phyloP scores from a whole-genome alignment of 2,888 invertebrate species.

The Bellardia pandia region DNA sequence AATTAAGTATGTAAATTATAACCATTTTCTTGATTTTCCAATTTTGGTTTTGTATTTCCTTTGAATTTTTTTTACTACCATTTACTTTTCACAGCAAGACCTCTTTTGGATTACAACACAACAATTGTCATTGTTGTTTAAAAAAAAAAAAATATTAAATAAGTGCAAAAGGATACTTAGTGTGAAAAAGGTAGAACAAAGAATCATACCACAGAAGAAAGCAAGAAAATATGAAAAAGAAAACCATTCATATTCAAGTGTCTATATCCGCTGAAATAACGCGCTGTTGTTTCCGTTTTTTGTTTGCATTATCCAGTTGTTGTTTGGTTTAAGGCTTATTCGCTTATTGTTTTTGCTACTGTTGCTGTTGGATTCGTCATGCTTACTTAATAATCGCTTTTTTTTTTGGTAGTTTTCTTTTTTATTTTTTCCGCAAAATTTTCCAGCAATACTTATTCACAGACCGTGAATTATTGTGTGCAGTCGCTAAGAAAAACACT shows the following conservation, averaged over 20 bases:
- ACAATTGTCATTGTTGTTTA: not conserved
- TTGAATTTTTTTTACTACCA: not conserved
- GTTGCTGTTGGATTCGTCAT: constrained; percentile 31
- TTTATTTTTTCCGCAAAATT: constrained; percentile 50
- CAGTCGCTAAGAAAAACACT: constrained; percentile 31
- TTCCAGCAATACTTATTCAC: constrained; percentile 35
- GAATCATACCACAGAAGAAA: not conserved
- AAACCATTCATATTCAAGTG: constrained; percentile 57
- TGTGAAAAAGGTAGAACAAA: not conserved
- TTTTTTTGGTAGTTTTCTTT: not conserved
- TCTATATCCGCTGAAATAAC: constrained; percentile 59
- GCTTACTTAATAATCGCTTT: constrained; percentile 7
- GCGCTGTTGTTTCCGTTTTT: constrained; percentile 62
- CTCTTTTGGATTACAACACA: not conserved
- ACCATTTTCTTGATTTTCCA: not conserved
- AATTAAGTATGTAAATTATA: not conserved
- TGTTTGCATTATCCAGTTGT: constrained; percentile 35
- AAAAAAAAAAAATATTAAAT: not conserved
- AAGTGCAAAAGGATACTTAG: constrained; percentile 18
- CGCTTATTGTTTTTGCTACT: not conserved
- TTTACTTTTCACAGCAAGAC: not conserved
- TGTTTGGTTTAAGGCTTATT: constrained; percentile 12
- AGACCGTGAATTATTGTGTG: constrained; percentile 42
- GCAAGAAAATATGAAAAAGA: constrained; percentile 1
- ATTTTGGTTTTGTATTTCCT: not conserved